Evolutionary conservation across 2,797 vertebrate species (phyloP).

Genomic region (Anas flavirostris): DNA sequence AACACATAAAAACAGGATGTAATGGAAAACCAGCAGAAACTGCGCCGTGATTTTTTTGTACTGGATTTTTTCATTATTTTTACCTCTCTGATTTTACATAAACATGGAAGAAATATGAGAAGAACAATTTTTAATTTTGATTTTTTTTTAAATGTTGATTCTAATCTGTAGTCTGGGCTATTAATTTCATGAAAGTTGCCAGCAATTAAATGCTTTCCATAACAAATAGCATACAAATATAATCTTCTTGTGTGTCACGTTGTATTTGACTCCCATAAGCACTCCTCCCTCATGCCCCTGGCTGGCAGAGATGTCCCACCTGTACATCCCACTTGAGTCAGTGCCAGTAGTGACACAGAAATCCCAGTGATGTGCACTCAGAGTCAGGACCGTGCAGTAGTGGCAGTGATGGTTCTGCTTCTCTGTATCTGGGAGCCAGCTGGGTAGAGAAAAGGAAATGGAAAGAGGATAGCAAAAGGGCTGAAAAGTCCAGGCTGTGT

Average conservation of each 20-base stretch:
- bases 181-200: neutral
- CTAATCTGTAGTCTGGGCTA: neutral
- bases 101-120: neutral
- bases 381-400: neutral
- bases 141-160: neutral
- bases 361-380: neutral
- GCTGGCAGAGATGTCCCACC: neutral
- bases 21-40: neutral
- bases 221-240: neutral
- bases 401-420: neutral
- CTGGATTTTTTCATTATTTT: neutral
- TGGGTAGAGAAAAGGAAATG: neutral
- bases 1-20: neutral
- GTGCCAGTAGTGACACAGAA: neutral
- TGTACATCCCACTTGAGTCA: neutral
- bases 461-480: neutral
- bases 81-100: neutral
- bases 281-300: neutral
- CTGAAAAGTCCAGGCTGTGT: neutral
- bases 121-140: neutral
- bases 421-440: neutral
- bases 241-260: rapidly evolving
- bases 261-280: neutral
- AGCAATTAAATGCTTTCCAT: neutral
- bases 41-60: neutral